A percentile compares a stretch with the other conserved stretches of the same genome.
Conservation (phyloP, 1,140 invertebrate species). For the Oncopodura yosiiana region DNA sequence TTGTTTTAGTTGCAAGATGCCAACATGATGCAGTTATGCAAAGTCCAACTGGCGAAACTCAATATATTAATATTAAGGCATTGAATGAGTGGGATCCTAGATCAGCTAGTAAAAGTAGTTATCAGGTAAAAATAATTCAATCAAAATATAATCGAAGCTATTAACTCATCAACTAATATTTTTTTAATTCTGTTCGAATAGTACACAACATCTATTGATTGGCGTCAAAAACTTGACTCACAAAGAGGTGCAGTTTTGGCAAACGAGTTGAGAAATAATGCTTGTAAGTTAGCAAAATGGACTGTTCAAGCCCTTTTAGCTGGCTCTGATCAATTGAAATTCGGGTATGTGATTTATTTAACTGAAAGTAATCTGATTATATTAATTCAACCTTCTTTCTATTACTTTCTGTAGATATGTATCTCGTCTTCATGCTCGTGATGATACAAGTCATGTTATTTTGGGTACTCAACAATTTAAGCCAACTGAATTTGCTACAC, state of each 20-base stretch:
- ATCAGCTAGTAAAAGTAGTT: background rate
- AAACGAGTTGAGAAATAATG: conserved; percentile 96
- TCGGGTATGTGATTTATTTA: conserved; percentile 53
- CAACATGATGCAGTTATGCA: conserved; percentile 93
- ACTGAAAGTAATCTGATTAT: background rate
- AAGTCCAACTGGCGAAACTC: conserved; percentile 79
- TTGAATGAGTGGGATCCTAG: conserved; percentile 99
- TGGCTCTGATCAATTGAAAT: conserved; percentile 95
- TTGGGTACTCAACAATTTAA: conserved; percentile 97
- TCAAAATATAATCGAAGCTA: background rate
- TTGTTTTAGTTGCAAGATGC: conserved; percentile 82
- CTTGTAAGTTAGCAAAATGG: conserved; percentile 98
- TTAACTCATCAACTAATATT: conserved; percentile 3
- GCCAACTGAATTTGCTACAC: conserved; percentile 94
- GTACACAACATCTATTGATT: conserved; percentile 90
- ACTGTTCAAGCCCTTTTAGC: conserved; percentile 92
- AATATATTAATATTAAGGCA: conserved; percentile 94
- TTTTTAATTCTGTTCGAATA: conserved; percentile 37
- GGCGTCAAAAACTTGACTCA: conserved; percentile 93
- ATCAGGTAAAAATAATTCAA: background rate
- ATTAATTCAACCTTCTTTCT: background rate
- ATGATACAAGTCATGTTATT: conserved; percentile 93
- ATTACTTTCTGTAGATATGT: conserved; percentile 63
- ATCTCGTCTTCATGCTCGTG: conserved; percentile 80
- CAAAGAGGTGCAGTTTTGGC: conserved; percentile 96